phyloP scores from a whole-genome alignment of 2,797 vertebrate species.

The Falco berigora region DNA sequence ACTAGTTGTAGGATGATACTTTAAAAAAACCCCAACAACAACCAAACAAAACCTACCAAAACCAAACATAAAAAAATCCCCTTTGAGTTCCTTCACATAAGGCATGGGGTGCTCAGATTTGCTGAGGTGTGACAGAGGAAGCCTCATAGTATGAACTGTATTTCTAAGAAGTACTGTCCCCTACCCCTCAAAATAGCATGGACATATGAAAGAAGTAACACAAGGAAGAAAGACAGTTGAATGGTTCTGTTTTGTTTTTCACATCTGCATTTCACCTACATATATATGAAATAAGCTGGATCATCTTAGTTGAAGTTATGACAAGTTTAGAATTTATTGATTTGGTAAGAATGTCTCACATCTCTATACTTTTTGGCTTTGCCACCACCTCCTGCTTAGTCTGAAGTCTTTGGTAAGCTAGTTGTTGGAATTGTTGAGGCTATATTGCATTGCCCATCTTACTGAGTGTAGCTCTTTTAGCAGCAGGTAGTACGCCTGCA shows the following conservation, averaged over 20 bases:
- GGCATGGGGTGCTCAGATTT: background rate
- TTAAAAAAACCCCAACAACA: background rate
- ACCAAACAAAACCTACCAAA: background rate
- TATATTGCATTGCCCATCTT: background rate
- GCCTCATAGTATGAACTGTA: accelerated
- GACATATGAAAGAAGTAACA: background rate
- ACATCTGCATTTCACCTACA: background rate
- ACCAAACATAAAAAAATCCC: background rate
- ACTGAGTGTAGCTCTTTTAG: background rate
- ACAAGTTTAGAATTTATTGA: background rate
- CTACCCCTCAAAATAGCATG: background rate
- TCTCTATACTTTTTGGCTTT: background rate
- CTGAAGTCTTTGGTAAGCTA: background rate
- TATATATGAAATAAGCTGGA: background rate
- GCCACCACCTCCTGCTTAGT: background rate
- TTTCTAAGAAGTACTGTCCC: background rate
- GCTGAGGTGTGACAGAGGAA: background rate
- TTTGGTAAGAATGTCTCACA: background rate
- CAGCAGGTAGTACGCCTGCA: background rate
- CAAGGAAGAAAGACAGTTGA: background rate
- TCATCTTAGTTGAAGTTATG: background rate
- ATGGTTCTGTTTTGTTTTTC: background rate
- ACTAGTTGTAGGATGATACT: background rate
- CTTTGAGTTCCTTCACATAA: background rate
- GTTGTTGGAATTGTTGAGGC: background rate